Conservation (phyloP, 2,888 invertebrate genomes). For the Cylloceria caligata region DNA sequence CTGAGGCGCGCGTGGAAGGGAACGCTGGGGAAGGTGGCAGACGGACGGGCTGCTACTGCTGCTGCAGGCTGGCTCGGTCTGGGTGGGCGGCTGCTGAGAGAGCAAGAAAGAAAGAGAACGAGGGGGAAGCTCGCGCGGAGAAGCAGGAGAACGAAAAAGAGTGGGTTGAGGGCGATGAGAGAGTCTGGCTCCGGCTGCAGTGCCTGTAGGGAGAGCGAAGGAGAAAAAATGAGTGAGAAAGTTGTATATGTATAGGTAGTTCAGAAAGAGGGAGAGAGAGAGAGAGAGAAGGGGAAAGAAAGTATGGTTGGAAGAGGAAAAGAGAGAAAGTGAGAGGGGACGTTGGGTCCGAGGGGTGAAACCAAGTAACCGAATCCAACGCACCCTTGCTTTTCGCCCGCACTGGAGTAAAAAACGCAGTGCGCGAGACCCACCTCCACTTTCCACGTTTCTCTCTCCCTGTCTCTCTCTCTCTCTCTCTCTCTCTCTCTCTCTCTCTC, state of each 20-base stretch:
- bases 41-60: constrained; percentile 50
- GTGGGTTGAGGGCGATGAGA: constrained; percentile 43
- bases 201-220: constrained; percentile 5
- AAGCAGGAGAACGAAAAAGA: constrained; percentile 33
- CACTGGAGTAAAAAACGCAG: constrained; percentile 78
- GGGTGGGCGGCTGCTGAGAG: constrained; percentile 26
- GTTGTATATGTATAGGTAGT: constrained; percentile 32
- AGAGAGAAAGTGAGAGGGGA: constrained; percentile 57
- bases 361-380: constrained; percentile 84
- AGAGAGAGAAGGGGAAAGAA: constrained; percentile 59
- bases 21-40: constrained; percentile 58
- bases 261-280: constrained; percentile 53
- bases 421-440: constrained; percentile 71
- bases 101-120: constrained; percentile 44
- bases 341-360: constrained; percentile 75
- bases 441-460: constrained; percentile 39
- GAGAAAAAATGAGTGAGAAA: constrained; percentile 55
- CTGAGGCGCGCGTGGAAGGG: constrained; percentile 57
- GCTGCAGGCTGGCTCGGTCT: constrained; percentile 30
- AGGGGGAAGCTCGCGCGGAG: constrained; percentile 21
- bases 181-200: constrained; percentile 40
- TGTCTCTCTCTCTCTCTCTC: constrained; percentile 46
- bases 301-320: constrained; percentile 50
- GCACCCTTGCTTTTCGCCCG: constrained; percentile 78
- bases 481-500: constrained; percentile 50